phyloP scores from a whole-genome alignment of 2,797 vertebrate genomes.

The Pseudochromis fuscus region DNA sequence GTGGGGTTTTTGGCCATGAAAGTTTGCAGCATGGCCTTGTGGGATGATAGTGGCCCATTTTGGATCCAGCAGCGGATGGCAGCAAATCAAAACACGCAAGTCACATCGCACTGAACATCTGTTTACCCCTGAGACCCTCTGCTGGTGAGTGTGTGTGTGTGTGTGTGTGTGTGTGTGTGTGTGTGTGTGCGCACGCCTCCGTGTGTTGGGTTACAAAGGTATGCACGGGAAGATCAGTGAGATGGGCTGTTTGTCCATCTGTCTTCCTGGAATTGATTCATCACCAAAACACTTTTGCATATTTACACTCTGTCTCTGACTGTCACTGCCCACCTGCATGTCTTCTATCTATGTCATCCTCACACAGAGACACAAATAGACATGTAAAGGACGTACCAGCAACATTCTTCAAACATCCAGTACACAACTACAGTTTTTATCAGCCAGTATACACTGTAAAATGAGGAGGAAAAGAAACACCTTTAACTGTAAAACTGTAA shows the following conservation, averaged over 20 bases:
- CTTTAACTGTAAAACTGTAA: too few species aligned
- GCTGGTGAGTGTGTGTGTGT: constrained; percentile 4
- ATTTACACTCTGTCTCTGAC: not conserved
- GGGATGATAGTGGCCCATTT: constrained; percentile 26
- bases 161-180: not conserved
- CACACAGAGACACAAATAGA: not conserved
- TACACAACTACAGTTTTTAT: not conserved
- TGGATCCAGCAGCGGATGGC: constrained; percentile 32
- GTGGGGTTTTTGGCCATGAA: constrained; percentile 14
- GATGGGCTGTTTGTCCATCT: not conserved
- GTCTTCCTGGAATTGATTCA: constrained; percentile 32
- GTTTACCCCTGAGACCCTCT: constrained; percentile 52
- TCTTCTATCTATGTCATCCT: too few species aligned
- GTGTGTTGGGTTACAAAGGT: too few species aligned
- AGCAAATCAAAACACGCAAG: constrained; percentile 48
- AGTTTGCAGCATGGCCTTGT: constrained; percentile 12
- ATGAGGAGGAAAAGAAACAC: not conserved
- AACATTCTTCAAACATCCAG: not conserved
- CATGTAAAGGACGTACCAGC: not conserved
- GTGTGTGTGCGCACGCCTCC: too few species aligned
- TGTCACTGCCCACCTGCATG: too few species aligned
- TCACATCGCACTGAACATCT: constrained; percentile 51
- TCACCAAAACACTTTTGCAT: constrained; percentile 23
- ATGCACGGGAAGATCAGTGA: constrained; percentile 13
- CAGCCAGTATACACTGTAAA: not conserved